Evolutionary conservation across 2,113 vertebrate genomes (phyloP).

Genomic region (Lampris incognitus): DNA sequence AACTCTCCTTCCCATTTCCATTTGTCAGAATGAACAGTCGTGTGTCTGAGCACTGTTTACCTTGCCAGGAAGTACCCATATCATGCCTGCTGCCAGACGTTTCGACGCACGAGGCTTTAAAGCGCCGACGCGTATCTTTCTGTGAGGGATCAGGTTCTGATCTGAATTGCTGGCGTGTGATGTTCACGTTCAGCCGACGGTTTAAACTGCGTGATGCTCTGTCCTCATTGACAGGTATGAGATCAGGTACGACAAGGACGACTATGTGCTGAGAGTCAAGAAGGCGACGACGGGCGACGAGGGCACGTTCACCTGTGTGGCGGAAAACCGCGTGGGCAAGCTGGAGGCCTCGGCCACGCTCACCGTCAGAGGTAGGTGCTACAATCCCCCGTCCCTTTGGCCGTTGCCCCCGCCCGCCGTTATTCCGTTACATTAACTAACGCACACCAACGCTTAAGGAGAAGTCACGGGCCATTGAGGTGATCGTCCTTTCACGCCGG

Average conservation of each 20-base stretch:
- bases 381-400: background rate
- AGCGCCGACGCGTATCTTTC: background rate
- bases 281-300: slow-evolving; percentile 89
- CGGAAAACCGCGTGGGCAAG: slow-evolving; percentile 96
- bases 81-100: slow-evolving; percentile 3
- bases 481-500: slow-evolving; percentile 1
- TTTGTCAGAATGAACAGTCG: slow-evolving; percentile 58
- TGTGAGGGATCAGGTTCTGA: slow-evolving; percentile 1
- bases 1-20: slow-evolving; percentile 49
- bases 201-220: slow-evolving; percentile 7
- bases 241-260: slow-evolving; percentile 96
- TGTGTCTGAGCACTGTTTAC: slow-evolving; percentile 22
- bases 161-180: slow-evolving; percentile 14
- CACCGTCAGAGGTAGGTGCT: slow-evolving; percentile 91
- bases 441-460: slow-evolving; percentile 14
- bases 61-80: slow-evolving; percentile 23
- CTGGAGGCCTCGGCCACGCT: slow-evolving; percentile 93
- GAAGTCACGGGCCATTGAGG: slow-evolving; percentile 3
- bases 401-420: background rate
- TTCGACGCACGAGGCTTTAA: background rate
- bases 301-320: slow-evolving; percentile 92
- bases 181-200: slow-evolving; percentile 8
- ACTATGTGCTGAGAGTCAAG: slow-evolving; percentile 94
- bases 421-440: background rate
- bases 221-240: slow-evolving; percentile 87